Evolutionary conservation across 2,797 vertebrate species (phyloP).

Genomic region (Anabas testudineus): DNA sequence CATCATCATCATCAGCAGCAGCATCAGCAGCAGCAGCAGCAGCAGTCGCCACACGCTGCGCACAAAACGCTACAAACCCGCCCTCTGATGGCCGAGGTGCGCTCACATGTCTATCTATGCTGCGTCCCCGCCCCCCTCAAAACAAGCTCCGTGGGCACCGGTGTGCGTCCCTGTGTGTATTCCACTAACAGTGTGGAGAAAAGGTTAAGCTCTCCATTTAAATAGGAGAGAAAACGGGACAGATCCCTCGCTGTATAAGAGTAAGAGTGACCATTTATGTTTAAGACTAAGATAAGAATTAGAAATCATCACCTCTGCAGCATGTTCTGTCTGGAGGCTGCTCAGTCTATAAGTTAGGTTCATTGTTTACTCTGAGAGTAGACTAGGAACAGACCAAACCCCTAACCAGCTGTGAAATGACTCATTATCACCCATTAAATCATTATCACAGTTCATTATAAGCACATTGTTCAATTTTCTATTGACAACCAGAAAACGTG

Average conservation of each 20-base stretch:
- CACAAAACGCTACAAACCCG: slow-evolving; percentile 68
- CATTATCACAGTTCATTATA: slow-evolving; percentile 40
- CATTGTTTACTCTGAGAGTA: slow-evolving; percentile 29
- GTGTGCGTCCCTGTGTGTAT: not conserved
- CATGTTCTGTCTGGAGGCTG: not conserved
- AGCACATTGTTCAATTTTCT: slow-evolving; percentile 33
- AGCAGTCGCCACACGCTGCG: slow-evolving; percentile 61
- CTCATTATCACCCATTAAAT: slow-evolving; percentile 49
- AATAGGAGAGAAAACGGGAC: not conserved
- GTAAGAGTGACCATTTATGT: not conserved
- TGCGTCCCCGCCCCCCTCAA: slow-evolving; percentile 58
- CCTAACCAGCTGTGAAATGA: slow-evolving; percentile 31
- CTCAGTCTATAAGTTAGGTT: not conserved
- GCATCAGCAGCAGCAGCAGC: slow-evolving; percentile 47
- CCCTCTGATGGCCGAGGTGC: slow-evolving; percentile 74
- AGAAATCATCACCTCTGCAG: too few species aligned
- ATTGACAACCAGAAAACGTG: slow-evolving; percentile 20
- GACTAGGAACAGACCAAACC: slow-evolving; percentile 20
- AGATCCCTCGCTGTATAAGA: too few species aligned
- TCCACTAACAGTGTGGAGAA: not conserved
- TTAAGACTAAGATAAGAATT: not conserved
- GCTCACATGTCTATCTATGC: slow-evolving; percentile 59
- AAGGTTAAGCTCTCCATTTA: slow-evolving; percentile 1
- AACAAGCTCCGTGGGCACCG: not conserved
- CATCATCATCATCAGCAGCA: slow-evolving; percentile 35